Evolutionary conservation across 2,113 vertebrate genomes (phyloP), one percentile per base, ranked within the genome.

Genomic region (Petrocephalus zakoni): DNA sequence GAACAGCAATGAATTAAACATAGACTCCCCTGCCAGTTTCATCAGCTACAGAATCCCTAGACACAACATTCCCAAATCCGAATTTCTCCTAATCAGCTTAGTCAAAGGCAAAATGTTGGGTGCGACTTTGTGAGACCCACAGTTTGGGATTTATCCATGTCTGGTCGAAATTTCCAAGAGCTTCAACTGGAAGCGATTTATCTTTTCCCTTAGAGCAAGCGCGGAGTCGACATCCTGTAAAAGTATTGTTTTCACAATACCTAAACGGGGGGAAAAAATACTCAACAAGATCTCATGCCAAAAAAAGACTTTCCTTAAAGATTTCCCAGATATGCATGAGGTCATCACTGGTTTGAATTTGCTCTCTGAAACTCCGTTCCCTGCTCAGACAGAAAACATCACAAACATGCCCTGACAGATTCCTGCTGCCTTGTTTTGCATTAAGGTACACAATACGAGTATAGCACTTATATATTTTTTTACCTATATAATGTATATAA

Each of bases 81-180:
- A 95, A 94, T 94, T 95, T 95, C 92, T 93, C 91, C 93, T 96
- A 96, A 96, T 96, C 94, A 95, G 95, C 95, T 95, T 95, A 95
- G 94, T 93, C 93, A 95, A 95, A 93, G 93, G 93, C 93, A 94
- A 94, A 29, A 94, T 93, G 86, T 95, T 95, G 93, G 92, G 93
- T 90, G 90, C 94, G 93, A 94, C 94, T 94, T 94, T 93, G 92
- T 91, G 92, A 94, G 93, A 94, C 93, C 93, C 93, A 93, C 94
- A 92, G 94, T 95, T 93, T 92, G 92, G 91, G 94, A 78, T 94
- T 95, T 94, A 94, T 94, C 92, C 91, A 93, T 93, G 94, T 93
- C 94, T 93, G 93, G 93, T 92, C 93, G 93, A 94, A 94, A 95
- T 94, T 94, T 94, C 93, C 91, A 92, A 93, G 94, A 94, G 61